These are phyloP conservation scores for Ophthalmolycus amberensis DNA, from an alignment of 2,113 vertebrate species.

Conservation along the genomic window DNA sequence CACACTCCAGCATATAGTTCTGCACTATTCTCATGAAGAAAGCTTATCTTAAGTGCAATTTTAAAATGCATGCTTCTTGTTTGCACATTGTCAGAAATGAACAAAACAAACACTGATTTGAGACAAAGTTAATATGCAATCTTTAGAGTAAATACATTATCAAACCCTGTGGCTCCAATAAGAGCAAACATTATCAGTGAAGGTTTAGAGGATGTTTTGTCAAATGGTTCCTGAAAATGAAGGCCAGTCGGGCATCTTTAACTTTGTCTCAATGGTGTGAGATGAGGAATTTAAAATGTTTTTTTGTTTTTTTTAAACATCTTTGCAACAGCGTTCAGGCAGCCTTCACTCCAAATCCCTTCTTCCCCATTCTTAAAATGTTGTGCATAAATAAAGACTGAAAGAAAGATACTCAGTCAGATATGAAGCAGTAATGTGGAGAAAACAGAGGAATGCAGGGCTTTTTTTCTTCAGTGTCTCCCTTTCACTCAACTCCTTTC, in stretches of 20 bases:
- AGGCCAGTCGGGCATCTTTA: neutral
- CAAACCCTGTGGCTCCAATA: neutral
- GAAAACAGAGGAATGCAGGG: conserved; percentile 29
- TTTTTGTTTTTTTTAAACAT: conserved; percentile 22
- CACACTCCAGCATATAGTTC: neutral
- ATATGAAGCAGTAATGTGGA: conserved; percentile 13
- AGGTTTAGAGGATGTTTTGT: neutral
- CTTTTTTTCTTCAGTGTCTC: conserved; percentile 22
- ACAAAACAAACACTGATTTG: neutral
- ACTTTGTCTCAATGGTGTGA: conserved; percentile 16
- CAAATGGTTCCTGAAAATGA: neutral
- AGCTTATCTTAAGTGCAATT: neutral
- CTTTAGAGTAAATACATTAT: neutral
- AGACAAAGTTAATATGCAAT: neutral
- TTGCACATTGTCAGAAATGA: neutral
- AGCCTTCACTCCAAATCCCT: neutral
- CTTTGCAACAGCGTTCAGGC: conserved; percentile 5
- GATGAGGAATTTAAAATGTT: conserved; percentile 9
- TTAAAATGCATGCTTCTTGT: neutral
- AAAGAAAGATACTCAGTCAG: neutral
- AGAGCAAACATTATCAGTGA: neutral
- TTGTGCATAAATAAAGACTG: conserved; percentile 42
- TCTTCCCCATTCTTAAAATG: conserved; percentile 6
- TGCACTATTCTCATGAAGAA: neutral
- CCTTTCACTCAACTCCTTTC: conserved; percentile 48